Base-by-base conservation (phyloP, 2,113 vertebrate species). In the Elanoides forficatus region DNA sequence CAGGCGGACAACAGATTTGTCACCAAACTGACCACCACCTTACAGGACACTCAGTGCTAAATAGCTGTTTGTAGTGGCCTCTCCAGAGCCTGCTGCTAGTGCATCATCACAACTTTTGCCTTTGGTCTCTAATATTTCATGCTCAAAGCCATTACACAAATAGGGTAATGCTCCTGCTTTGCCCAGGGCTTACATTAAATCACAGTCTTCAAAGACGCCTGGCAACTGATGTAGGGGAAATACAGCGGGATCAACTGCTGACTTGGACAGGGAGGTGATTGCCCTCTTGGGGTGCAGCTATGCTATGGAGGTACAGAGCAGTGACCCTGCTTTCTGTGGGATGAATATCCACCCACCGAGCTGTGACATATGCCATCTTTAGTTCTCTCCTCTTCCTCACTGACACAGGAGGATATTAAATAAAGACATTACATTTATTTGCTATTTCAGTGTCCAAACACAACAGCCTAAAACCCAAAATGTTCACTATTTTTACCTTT, bases 191-290 rank as follows among this genome's bases (percentile, higher is more conserved):
- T 12, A 11, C 29, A 3, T 15, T 55, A 47, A 76, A 55, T n/a
- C 63, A n/a, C 9, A 10, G 34, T 15, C 38, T 20, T 53, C 38
- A 34, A 34, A 74, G 70, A 6, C 32, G 29, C 27, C 18, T 20
- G 60, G 8, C 21, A n/a, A 9, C 11, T 10, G 43, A 13, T 22
- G 68, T 18, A 27, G 18, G 29, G 60, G 70, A 52, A 43, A 10
- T 3, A 12, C 18, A 17, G 4, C 0, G 1, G 42, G 40, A 15
- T 23, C 48, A 9, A 10, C 40, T 5, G 19, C 40, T 3, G 47
- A 1, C 15, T 2, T 15, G 55, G 65, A 6, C 23, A 2, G 50
- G 25, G 19, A 48, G 43, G 34, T 9, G 50, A 15, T 15, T 34
- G 52, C 16, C 18, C 23, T 45, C 36, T 15, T 10, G 9, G 50